Evolutionary conservation across 1,140 invertebrate species (phyloP), one percentile per base, ranked within the genome.

Genomic region (Penaeus vannamei): DNA sequence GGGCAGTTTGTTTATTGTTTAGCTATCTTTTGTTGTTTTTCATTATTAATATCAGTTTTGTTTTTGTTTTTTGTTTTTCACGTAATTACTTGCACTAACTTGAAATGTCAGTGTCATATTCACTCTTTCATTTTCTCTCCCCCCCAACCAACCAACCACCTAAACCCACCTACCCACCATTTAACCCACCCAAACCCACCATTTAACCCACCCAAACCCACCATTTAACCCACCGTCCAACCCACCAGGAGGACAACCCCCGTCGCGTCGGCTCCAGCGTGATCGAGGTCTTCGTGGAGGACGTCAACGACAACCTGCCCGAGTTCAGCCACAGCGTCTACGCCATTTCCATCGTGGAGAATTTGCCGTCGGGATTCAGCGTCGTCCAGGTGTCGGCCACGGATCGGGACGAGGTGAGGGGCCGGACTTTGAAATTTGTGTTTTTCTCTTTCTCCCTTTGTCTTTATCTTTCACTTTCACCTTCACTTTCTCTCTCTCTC

Each of bases 261-360:
- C 91, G 96, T n/a, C 96, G 96, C 92, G 95, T 95, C 60, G 95
- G 95, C 0, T 93, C 95, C 1, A 95, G 97, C 0, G 93, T 96
- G 88, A 95, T 97, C 0, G 96, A 97, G 92, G 93, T 98, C 0
- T 95, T 97, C 92, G 93, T 98, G 0, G 92, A 96, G 19, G 97
- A 98, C 92, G 92, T 98, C 0, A 97, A 97, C 92, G 97, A 97
- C 92, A 97, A 97, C 92, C 92, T 96, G 26, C 97, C 97, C 0
- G 95, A 97, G 90, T 98, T 98, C 89, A 97, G 97, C 93, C 96
- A 97, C 0, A 96, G 97, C 91, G 95, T 96, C 90, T 98, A 98
- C 92, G 97, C 97, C 91, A 97, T 98, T 64, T 97, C 96, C 90
- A 97, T 98, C 81, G 96, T 98, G 76, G 97, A 98, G 92, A 98